Evolutionary conservation across 2,888 invertebrate species (phyloP).

Genomic region (Carterocephalus palaemon): DNA sequence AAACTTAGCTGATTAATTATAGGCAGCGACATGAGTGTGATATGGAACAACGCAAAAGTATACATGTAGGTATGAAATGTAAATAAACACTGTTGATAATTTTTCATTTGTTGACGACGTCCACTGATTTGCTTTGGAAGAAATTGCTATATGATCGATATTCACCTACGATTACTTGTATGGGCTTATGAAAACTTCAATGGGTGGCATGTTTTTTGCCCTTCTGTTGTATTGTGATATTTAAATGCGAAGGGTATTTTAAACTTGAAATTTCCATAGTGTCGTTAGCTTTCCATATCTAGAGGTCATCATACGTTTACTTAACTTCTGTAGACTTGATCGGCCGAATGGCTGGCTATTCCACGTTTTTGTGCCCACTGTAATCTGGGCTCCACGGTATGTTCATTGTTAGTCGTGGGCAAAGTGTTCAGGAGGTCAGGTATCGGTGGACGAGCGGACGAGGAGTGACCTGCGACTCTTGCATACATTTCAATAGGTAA

Average conservation of each 20-base stretch:
- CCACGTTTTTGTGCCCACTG: neutral
- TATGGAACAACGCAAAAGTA: too few species aligned
- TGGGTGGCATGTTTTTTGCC: neutral
- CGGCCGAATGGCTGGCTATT: slow-evolving; percentile 25
- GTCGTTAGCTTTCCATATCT: slow-evolving; percentile 47
- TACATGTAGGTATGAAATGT: too few species aligned
- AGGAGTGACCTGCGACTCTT: slow-evolving; percentile 54
- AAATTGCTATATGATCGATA: too few species aligned
- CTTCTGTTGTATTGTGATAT: slow-evolving; percentile 2
- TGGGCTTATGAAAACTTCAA: neutral
- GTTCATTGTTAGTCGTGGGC: slow-evolving; percentile 30
- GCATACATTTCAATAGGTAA: slow-evolving; percentile 74
- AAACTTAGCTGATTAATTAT: too few species aligned
- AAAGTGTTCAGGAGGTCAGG: slow-evolving; percentile 41
- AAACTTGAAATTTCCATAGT: slow-evolving; percentile 17
- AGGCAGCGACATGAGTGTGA: too few species aligned
- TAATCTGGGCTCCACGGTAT: slow-evolving; percentile 13
- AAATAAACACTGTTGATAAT: too few species aligned
- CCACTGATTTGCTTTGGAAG: too few species aligned
- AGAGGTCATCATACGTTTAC: slow-evolving; percentile 59
- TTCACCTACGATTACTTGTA: neutral
- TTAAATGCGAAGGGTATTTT: slow-evolving; percentile 13
- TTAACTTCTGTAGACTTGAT: slow-evolving; percentile 41
- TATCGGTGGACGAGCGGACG: slow-evolving; percentile 42
- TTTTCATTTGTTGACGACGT: too few species aligned